phyloP scores from a whole-genome alignment of 2,888 invertebrate genomes.

The Papilio gigon region DNA sequence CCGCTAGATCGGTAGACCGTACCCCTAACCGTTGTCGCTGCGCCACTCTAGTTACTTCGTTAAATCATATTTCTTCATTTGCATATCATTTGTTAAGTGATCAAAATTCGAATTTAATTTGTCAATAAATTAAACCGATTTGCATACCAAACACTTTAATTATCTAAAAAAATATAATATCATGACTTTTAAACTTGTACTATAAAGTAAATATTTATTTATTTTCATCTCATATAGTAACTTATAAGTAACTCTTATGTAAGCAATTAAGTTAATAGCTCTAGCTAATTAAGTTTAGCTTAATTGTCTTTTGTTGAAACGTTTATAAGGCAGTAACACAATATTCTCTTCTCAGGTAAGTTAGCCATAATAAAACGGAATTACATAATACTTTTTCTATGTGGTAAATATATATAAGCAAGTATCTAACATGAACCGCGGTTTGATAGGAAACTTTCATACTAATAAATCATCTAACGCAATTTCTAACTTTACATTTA shows the following conservation, averaged over 20 bases:
- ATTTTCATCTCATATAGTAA: neutral
- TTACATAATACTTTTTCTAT: neutral
- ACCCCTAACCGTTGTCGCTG: no score
- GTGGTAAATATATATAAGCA: neutral
- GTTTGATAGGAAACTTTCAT: neutral
- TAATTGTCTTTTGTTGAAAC: conserved; percentile 3
- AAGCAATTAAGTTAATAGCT: neutral
- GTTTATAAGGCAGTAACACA: neutral
- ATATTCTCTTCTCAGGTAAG: neutral
- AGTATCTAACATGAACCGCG: neutral
- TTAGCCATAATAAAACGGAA: neutral
- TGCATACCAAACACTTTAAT: no score
- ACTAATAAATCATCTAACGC: conserved; percentile 5
- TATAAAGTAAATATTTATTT: no score
- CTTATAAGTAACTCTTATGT: neutral
- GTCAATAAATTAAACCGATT: no score
- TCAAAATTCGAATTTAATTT: no score
- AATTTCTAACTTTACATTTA: neutral
- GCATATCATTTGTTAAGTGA: no score
- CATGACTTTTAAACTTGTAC: no score
- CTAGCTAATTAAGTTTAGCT: neutral
- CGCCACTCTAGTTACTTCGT: no score
- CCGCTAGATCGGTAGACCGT: no score
- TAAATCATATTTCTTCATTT: no score
- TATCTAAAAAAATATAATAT: no score